Conservation (phyloP, 2,797 vertebrate species). For the Oreochromis mossambicus region DNA sequence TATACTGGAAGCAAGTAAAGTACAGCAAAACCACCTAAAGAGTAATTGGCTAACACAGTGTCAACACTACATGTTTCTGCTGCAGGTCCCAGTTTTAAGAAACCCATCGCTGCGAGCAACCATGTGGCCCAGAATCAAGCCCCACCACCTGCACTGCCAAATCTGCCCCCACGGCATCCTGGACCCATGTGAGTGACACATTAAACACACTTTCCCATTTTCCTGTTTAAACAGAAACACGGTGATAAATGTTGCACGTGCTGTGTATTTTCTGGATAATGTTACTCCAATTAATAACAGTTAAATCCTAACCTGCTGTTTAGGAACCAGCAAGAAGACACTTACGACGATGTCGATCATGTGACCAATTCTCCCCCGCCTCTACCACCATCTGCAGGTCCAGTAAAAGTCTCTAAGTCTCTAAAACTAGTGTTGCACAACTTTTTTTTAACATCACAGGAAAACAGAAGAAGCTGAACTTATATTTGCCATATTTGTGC, state of each 20-base stretch:
- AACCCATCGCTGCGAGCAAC: constrained; percentile 34
- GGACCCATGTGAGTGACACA: constrained; percentile 56
- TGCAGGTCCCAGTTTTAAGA: constrained; percentile 60
- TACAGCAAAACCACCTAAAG: neutral
- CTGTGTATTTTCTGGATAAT: neutral
- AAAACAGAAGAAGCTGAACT: neutral
- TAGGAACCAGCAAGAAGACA: constrained; percentile 66
- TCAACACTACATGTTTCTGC: neutral
- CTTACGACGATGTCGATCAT: constrained; percentile 72
- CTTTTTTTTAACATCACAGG: neutral
- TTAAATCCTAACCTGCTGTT: neutral
- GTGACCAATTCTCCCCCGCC: constrained; percentile 52
- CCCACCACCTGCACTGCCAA: constrained; percentile 40
- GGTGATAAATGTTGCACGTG: neutral
- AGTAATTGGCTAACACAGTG: neutral
- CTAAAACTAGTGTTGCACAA: neutral
- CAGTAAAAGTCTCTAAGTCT: neutral
- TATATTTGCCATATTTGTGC: neutral
- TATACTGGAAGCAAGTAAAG: neutral
- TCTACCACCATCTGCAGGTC: constrained; percentile 59
- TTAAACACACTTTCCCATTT: neutral
- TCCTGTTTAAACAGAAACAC: neutral
- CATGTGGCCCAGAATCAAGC: constrained; percentile 12
- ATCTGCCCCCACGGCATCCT: constrained; percentile 69
- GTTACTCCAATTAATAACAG: neutral